Conservation (phyloP, 2,888 invertebrate species). For the Agonopterix subpropinquella region DNA sequence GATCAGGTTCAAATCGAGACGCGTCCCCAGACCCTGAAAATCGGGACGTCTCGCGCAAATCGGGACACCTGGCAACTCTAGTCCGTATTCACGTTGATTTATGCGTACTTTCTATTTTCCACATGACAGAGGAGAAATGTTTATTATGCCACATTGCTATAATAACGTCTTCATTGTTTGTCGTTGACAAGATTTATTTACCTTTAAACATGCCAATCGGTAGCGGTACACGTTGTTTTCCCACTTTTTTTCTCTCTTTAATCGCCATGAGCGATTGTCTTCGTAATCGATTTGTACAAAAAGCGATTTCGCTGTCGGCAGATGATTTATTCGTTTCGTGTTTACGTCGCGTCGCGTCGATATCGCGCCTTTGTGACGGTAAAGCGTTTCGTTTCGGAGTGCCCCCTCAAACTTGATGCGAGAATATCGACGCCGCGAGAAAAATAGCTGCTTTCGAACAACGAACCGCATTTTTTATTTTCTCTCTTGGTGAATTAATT, state of each 20-base stretch:
- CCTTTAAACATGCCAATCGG: conserved; percentile 12
- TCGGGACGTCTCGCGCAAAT: too few species aligned
- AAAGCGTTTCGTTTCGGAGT: conserved; percentile 34
- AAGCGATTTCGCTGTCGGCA: conserved; percentile 36
- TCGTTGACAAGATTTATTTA: background rate
- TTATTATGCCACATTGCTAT: background rate
- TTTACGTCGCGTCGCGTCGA: conserved; percentile 40
- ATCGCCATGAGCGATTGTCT: conserved; percentile 42
- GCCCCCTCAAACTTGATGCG: conserved; percentile 26
- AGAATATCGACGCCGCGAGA: conserved; percentile 39
- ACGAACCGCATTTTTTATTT: conserved; percentile 41
- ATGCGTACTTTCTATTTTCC: background rate
- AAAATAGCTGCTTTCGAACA: conserved; percentile 49
- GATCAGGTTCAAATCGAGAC: too few species aligned
- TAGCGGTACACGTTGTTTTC: conserved; percentile 19
- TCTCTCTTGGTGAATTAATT: conserved; percentile 48
- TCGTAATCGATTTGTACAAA: conserved; percentile 43
- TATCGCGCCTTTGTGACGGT: conserved; percentile 47
- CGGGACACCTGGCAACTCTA: too few species aligned
- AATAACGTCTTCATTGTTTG: background rate
- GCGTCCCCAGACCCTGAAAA: too few species aligned
- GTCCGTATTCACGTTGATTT: background rate
- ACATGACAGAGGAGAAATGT: background rate
- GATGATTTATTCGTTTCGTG: conserved; percentile 58
- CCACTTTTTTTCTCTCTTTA: conserved; percentile 21